Evolutionary conservation across 92 coral and sea anemone species (phyloP).

Genomic region (Metridium senile): DNA sequence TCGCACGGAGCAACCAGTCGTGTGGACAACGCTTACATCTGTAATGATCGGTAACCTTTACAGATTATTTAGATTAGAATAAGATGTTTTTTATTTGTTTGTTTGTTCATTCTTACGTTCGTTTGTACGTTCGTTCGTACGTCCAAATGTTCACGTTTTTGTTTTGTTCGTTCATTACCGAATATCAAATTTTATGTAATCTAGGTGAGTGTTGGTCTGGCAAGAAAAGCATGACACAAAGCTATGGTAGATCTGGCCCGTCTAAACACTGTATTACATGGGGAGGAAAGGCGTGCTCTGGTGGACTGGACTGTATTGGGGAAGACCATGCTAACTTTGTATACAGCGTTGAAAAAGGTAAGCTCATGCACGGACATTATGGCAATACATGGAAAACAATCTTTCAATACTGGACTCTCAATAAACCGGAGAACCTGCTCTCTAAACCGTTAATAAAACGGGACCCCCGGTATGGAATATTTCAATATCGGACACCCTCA

Average conservation of each 20-base stretch:
- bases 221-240: background rate
- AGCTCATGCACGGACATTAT: background rate
- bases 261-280: constrained; percentile 1
- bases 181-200: background rate
- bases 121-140: too few species aligned
- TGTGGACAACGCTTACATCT: too few species aligned
- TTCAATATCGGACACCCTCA: too few species aligned
- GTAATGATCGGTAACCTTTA: too few species aligned
- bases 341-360: constrained; percentile 20
- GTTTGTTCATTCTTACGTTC: too few species aligned
- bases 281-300: background rate
- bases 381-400: background rate
- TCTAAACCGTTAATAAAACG: too few species aligned
- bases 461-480: too few species aligned
- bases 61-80: too few species aligned
- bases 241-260: constrained; percentile 21
- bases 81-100: too few species aligned
- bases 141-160: background rate
- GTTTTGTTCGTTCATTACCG: background rate
- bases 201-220: constrained; percentile 43
- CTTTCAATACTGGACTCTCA: too few species aligned
- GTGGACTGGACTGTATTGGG: constrained; percentile 29
- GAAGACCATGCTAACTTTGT: constrained; percentile 31
- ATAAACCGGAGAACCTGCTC: too few species aligned
- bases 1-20: too few species aligned